Base-by-base conservation (phyloP, 2,888 invertebrate species). In the Sarcophaga carnaria region DNA sequence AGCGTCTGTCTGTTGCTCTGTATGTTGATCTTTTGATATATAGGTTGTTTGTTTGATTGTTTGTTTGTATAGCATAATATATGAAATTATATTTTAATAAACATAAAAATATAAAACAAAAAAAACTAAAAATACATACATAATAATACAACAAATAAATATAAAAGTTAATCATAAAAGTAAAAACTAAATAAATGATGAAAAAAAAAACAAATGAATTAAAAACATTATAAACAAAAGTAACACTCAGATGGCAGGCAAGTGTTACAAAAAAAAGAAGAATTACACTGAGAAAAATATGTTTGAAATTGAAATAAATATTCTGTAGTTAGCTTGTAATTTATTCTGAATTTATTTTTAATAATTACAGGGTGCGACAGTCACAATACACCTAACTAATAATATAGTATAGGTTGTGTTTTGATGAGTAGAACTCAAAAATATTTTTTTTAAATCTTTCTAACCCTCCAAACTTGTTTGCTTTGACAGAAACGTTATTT, bases 241-340 rank as follows among this genome's bases (percentile, higher is more conserved):
- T 63, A 49, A 37, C 25, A 49, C 63, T 49, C 6, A 59, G 6
- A 59, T 5, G 27, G 8, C 45, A 54, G 14, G 54, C 20, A 70
- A 14, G 17, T 25, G 8, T 67, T 60, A 20, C 59, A n/a, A 54
- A 37, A 37, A 10, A 37, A 37, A 37, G 1, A 37, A 37, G 6
- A 37, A 37, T 62, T 66, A 37, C 78, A 75, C 25, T 75, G 66
- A 71, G 75, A 76, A 80, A 64, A 76, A 70, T 49, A 37, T 10
- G 8, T 37, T 10, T 37, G 8, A 37, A 8, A 10, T 37, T 37
- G 2, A 10, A 37, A 37, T 37, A 37, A 37, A 37, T 37, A 37
- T 37, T 37, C 0, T 6, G 37, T 8, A 37, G 1, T 37, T 8
- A 37, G 8, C 8, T 37, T 37, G 1, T 37, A 6, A 37, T 37